A percentile compares a stretch with the other conserved stretches of the same genome.
phyloP scores from a whole-genome alignment of 2,797 vertebrate species.

The Peromyscus melanophrys region DNA sequence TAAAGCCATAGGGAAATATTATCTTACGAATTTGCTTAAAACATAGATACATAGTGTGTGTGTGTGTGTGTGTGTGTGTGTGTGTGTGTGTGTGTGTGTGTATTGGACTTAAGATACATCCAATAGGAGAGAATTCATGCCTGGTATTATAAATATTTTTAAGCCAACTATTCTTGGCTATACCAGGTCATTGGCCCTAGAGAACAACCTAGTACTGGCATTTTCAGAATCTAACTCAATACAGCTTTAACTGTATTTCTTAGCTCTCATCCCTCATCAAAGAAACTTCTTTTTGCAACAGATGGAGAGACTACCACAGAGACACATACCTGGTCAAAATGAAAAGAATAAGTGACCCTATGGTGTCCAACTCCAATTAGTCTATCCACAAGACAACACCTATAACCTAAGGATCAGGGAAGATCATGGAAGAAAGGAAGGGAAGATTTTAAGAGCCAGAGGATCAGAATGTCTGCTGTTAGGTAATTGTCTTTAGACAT shows the following conservation, averaged over 20 bases:
- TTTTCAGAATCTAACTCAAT: neutral
- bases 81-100: too few species aligned
- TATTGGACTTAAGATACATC: too few species aligned
- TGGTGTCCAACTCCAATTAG: too few species aligned
- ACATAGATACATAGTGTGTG: neutral
- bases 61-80: neutral
- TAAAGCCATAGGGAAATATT: neutral
- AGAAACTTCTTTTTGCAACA: neutral
- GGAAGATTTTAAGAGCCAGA: neutral
- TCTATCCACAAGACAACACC: neutral
- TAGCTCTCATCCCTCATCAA: neutral
- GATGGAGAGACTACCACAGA: neutral
- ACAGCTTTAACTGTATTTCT: neutral
- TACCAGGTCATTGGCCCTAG: neutral
- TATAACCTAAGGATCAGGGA: neutral
- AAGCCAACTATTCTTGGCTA: neutral
- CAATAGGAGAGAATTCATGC: neutral
- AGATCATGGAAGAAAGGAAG: too few species aligned
- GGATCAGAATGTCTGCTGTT: neutral
- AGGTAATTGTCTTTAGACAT: neutral
- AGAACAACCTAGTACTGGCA: neutral
- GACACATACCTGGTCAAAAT: neutral
- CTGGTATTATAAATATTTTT: neutral
- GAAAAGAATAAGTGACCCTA: neutral
- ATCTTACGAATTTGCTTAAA: too few species aligned